Evolutionary conservation across 2,797 vertebrate species (phyloP), one percentile per base, ranked within the genome.

Genomic region (Molossus molossus): DNA sequence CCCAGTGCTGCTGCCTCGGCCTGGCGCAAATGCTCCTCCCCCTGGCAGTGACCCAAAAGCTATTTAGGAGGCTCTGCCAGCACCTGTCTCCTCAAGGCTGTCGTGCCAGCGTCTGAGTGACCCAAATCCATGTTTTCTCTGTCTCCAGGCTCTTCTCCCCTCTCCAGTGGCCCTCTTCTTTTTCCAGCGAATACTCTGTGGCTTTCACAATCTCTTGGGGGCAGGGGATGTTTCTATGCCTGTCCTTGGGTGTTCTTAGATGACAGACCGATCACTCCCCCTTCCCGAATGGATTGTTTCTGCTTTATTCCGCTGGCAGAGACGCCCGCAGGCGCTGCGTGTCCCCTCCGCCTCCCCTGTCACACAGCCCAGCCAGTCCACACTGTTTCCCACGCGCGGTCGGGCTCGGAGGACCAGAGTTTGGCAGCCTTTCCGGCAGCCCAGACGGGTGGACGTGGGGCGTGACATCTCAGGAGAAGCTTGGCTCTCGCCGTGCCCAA

Each of bases 221-320:
- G 0, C 0, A 18, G 20, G 40, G 75, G 40, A 25, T 75, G 27
- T 57, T 55, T 91, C 80, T 83, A 0, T 9, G 60, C 20, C 48
- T 11, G 27, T 58, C 1, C 45, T 10, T 11, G 40, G 53, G 65
- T 86, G 92, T 90, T 93, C 95, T 96, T 91, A 75, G 79, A 81
- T 23, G 65, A 37, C 48, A 82, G 77, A 23, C 20, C 29, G 60
- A 45, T 48, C 6, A 1, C 48, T 70, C 29, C 12, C 50, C 9
- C 25, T 86, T 79, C 55, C 85, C n/a, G 70, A 80, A 33, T 55
- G 48, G n/a, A 82, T 90, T 69, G 60, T 29, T 37, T 88, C 69
- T 69, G 70, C 62, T 72, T 60, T 50, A 13, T 62, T 64, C 69
- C 25, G 12, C 79, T 92, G 72, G 60, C 62, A 75, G 85, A 79